Percentiles rank a stretch among this genome's conserved stretches.
These are phyloP conservation scores for Anthophora plumipes DNA, from an alignment of 2,888 invertebrate genomes.

Conservation along the genomic window DNA sequence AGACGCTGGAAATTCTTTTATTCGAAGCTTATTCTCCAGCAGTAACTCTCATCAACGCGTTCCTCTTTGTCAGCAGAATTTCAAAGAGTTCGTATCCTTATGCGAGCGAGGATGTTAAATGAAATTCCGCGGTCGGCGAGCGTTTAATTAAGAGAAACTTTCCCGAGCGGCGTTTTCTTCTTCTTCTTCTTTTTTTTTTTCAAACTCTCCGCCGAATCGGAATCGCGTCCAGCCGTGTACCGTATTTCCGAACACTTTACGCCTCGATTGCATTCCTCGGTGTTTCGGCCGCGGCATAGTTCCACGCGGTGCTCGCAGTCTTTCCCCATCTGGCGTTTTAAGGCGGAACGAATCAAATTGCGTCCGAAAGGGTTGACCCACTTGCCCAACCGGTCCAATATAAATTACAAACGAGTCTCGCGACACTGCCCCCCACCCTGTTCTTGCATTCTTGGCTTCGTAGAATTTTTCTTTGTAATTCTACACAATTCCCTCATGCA, in stretches of 20 bases:
- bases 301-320: not conserved
- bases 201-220: conserved; percentile 18
- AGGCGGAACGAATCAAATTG: not conserved
- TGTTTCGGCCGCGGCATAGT: conserved; percentile 10
- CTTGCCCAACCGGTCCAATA: not conserved
- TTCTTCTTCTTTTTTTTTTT: too few species aligned
- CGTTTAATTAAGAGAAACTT: conserved; percentile 54
- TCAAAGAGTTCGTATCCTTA: conserved; percentile 3
- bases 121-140: conserved; percentile 35
- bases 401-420: not conserved
- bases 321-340: not conserved
- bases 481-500: not conserved
- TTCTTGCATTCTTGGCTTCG: not conserved
- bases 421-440: too few species aligned
- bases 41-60: too few species aligned
- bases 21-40: not conserved
- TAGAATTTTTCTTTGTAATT: not conserved
- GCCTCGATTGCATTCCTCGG: conserved; percentile 3
- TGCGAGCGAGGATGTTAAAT: conserved; percentile 31
- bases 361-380: too few species aligned
- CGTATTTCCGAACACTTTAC: conserved; percentile 19
- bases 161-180: conserved; percentile 15
- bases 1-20: not conserved
- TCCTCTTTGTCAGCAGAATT: not conserved
- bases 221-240: not conserved